Conservation (phyloP, 2,888 invertebrate genomes). For the Neocrepidodera transversa region DNA sequence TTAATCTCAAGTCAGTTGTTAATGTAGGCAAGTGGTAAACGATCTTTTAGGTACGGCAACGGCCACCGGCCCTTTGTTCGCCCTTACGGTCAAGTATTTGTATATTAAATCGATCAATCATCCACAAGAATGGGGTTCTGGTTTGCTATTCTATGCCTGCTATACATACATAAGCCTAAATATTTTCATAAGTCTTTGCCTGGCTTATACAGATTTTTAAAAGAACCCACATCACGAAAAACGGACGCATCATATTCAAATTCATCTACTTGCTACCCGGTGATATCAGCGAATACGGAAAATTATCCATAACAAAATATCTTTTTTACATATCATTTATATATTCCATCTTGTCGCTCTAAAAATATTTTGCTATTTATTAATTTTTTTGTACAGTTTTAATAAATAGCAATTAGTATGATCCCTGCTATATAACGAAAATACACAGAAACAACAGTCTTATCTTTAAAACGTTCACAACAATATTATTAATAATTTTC, state of each 20-base stretch:
- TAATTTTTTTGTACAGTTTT: no score
- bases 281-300: not conserved
- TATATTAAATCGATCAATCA: constrained; percentile 63
- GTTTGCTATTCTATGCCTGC: constrained; percentile 48
- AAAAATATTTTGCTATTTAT: no score
- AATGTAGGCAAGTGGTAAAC: constrained; percentile 61
- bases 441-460: no score
- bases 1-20: constrained; percentile 60
- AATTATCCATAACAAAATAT: no score
- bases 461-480: no score
- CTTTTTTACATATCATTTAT: no score
- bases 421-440: no score
- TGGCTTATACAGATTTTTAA: constrained; percentile 41
- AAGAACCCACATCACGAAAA: constrained; percentile 39
- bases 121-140: constrained; percentile 57
- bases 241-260: constrained; percentile 38
- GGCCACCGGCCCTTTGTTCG: constrained; percentile 57
- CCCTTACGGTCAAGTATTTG: constrained; percentile 63
- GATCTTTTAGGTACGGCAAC: constrained; percentile 60
- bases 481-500: no score
- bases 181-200: constrained; percentile 41
- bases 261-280: constrained; percentile 26
- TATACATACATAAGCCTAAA: constrained; percentile 55
- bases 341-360: no score
- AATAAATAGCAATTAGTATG: no score